phyloP scores from a whole-genome alignment of 23 tunicate species.

The Trididemnum miniatum region DNA sequence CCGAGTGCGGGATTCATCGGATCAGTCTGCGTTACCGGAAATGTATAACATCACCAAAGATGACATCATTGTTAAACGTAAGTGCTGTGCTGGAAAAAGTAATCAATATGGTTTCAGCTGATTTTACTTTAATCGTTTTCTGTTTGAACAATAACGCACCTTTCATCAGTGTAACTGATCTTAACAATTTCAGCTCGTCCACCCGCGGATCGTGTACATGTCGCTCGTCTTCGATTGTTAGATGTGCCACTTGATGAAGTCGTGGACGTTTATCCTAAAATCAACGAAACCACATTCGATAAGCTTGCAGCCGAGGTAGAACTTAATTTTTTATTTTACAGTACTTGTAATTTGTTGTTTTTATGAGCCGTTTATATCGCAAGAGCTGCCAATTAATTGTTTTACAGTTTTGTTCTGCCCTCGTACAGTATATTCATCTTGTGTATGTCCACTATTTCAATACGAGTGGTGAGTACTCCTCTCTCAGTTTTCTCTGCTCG shows the following conservation, averaged over 20 bases:
- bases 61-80: background rate
- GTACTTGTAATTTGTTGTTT: background rate
- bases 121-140: too few species aligned
- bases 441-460: too few species aligned
- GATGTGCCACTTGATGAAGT: conserved; percentile 18
- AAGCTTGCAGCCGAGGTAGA: conserved; percentile 15
- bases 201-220: background rate
- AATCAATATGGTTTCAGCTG: background rate
- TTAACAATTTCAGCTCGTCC: conserved; percentile 25
- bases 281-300: conserved; percentile 15
- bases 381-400: too few species aligned
- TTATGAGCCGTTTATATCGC: too few species aligned
- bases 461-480: too few species aligned
- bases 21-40: background rate
- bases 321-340: background rate
- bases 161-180: too few species aligned
- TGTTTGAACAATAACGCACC: too few species aligned
- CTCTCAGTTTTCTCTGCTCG: too few species aligned
- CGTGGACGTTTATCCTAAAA: conserved; percentile 13
- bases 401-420: too few species aligned
- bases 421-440: too few species aligned
- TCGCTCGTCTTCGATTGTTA: background rate
- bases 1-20: background rate
- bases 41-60: background rate
- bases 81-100: background rate